A percentile compares a stretch with the other conserved stretches of the same genome.
Conservation (phyloP, 2,888 invertebrate species). For the Nematopogon swammerdamellus region DNA sequence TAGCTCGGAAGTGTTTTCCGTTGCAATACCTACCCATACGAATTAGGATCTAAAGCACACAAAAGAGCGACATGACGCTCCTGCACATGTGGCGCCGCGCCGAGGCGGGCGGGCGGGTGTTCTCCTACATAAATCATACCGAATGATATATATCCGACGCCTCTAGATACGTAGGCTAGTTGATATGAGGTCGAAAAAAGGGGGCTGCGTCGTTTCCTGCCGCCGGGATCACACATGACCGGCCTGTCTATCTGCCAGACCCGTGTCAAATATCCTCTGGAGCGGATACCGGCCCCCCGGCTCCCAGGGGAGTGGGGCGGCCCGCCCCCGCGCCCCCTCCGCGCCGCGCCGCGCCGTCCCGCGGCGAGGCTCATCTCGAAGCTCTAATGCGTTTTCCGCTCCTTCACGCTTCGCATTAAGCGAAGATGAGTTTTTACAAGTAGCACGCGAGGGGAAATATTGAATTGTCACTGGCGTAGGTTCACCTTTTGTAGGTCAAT, state of each 20-base stretch:
- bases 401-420: constrained; percentile 39
- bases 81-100: constrained; percentile 38
- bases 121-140: constrained; percentile 43
- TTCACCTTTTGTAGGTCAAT: no score
- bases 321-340: neutral
- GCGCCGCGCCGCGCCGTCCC: constrained; percentile 23
- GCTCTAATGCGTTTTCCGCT: constrained; percentile 50
- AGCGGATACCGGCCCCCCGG: constrained; percentile 40
- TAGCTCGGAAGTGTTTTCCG: no score
- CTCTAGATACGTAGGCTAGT: constrained; percentile 22
- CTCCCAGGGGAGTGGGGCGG: constrained; percentile 44
- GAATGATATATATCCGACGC: constrained; percentile 30
- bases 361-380: constrained; percentile 55
- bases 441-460: neutral
- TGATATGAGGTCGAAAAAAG: constrained; percentile 46
- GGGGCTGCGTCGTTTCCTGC: constrained; percentile 38
- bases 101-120: constrained; percentile 21
- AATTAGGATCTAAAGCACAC: neutral
- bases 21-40: no score
- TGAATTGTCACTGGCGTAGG: no score
- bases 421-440: constrained; percentile 43
- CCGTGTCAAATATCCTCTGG: constrained; percentile 58
- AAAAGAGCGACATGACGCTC: constrained; percentile 37
- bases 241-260: constrained; percentile 58
- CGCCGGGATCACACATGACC: constrained; percentile 57